phyloP scores from a whole-genome alignment of 2,888 invertebrate genomes.

The Priocnemis perturbator region DNA sequence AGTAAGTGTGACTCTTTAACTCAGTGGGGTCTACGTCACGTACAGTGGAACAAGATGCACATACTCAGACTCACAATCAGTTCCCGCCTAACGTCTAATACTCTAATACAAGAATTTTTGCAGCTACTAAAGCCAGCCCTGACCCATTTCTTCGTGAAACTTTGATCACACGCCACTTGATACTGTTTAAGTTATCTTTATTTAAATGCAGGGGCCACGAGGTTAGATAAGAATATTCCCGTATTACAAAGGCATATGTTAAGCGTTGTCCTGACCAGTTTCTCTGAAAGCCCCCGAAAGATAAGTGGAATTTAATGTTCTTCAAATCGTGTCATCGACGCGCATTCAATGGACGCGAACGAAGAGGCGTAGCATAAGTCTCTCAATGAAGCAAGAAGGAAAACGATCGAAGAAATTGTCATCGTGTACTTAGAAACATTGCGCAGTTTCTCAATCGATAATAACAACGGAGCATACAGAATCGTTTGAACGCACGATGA shows the following conservation, averaged over 20 bases:
- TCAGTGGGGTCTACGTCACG: too few species aligned
- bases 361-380: too few species aligned
- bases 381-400: background rate
- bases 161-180: slow-evolving; percentile 52
- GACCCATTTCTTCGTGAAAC: slow-evolving; percentile 60
- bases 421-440: too few species aligned
- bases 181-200: slow-evolving; percentile 53
- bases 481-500: too few species aligned
- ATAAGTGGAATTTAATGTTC: background rate
- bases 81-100: background rate
- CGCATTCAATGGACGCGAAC: too few species aligned
- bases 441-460: too few species aligned
- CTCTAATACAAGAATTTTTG: slow-evolving; percentile 29
- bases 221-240: slow-evolving; percentile 58
- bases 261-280: background rate
- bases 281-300: background rate
- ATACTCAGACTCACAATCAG: too few species aligned
- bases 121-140: slow-evolving; percentile 41
- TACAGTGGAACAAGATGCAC: too few species aligned
- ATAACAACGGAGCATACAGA: too few species aligned
- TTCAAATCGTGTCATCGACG: background rate
- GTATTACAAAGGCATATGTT: slow-evolving; percentile 35
- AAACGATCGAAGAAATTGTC: background rate
- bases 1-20: too few species aligned
- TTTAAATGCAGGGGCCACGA: slow-evolving; percentile 56